A percentile compares a stretch with the other conserved stretches of the same genome.
phyloP scores from a whole-genome alignment of 2,113 vertebrate species.

The Delphinapterus leucas region DNA sequence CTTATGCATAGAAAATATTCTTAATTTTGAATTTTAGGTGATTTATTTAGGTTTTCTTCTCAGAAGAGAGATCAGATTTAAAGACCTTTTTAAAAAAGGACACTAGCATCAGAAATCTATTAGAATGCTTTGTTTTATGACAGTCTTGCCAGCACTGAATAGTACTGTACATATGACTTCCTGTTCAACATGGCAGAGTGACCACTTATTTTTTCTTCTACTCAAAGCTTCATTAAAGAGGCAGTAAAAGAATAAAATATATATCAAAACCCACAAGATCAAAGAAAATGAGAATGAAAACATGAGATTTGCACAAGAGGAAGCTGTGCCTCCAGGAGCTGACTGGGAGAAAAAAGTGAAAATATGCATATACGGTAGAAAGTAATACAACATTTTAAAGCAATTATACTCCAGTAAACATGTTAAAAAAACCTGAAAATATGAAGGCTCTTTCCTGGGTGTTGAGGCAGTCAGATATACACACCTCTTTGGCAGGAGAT shows the following conservation, averaged over 20 bases:
- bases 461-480: not conserved
- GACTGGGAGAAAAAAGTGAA: not conserved
- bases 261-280: not conserved
- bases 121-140: not conserved
- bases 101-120: not conserved
- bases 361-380: not conserved
- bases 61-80: not conserved
- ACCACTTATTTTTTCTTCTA: not conserved
- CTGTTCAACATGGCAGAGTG: no score
- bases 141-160: not conserved
- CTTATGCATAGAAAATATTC: not conserved
- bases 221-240: not conserved
- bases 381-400: no score
- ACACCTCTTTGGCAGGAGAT: not conserved
- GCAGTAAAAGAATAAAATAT: not conserved
- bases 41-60: conserved; percentile 1
- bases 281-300: not conserved
- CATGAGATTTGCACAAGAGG: not conserved
- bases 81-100: not conserved
- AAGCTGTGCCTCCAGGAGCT: not conserved
- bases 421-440: not conserved
- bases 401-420: no score
- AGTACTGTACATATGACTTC: not conserved
- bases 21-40: not conserved
- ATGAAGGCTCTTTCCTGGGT: not conserved